Evolutionary conservation across 2,888 invertebrate species (phyloP).

Genomic region (Siphlonurus alternatus): DNA sequence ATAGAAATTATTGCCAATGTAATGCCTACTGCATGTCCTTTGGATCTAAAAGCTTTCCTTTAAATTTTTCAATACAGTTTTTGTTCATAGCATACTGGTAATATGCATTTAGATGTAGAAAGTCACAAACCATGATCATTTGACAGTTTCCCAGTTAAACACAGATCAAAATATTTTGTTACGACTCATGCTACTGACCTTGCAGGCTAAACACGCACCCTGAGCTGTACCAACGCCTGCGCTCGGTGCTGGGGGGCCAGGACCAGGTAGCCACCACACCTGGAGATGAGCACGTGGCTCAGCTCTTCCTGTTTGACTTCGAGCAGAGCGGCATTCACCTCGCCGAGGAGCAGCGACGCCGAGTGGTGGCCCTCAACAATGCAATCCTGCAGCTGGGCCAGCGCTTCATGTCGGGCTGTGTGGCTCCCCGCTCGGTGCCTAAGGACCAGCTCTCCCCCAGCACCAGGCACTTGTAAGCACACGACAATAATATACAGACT

Average conservation of each 20-base stretch:
- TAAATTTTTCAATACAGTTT: no score
- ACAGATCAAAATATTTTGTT: neutral
- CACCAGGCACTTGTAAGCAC: conserved; percentile 50
- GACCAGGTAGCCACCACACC: conserved; percentile 46
- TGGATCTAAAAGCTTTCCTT: no score
- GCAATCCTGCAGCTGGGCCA: conserved; percentile 65
- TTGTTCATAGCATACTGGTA: no score
- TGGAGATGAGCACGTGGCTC: conserved; percentile 71
- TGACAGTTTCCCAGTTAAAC: no score
- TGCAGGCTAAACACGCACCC: conserved; percentile 78
- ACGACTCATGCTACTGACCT: conserved; percentile 16
- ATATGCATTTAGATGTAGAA: no score
- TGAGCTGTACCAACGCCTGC: conserved; percentile 61
- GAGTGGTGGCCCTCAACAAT: conserved; percentile 76
- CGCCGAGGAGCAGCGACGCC: conserved; percentile 46
- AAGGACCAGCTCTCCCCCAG: conserved; percentile 43
- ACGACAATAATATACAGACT: neutral
- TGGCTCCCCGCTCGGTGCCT: conserved; percentile 47
- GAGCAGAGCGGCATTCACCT: conserved; percentile 96
- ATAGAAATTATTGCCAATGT: no score
- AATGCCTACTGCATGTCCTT: neutral
- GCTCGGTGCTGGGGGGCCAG: conserved; percentile 47
- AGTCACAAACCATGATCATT: no score
- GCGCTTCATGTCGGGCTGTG: conserved; percentile 60
- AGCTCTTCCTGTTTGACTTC: conserved; percentile 89